Percentiles rank a stretch among this genome's conserved stretches.
Conservation (phyloP, 2,888 invertebrate species). For the Ochropleura leucogaster region DNA sequence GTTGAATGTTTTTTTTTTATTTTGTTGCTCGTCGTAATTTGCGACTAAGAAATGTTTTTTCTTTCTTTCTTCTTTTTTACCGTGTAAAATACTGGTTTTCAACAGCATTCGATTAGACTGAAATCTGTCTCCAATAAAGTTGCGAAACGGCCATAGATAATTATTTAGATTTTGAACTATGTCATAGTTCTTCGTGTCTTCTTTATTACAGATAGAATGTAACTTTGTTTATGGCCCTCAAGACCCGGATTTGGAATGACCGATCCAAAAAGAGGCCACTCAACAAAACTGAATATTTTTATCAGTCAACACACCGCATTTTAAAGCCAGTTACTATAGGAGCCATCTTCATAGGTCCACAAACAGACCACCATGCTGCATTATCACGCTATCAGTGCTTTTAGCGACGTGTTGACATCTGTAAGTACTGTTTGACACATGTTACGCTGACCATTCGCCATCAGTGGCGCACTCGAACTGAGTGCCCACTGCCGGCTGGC, state of each 20-base stretch:
- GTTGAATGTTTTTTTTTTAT: no score
- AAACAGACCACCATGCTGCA: slow-evolving; percentile 57
- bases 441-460: slow-evolving; percentile 46
- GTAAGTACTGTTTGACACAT: slow-evolving; percentile 60
- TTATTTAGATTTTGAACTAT: not conserved
- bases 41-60: no score
- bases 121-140: not conserved
- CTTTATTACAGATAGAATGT: not conserved
- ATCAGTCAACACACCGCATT: not conserved
- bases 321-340: not conserved
- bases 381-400: slow-evolving; percentile 62
- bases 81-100: not conserved
- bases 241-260: not conserved
- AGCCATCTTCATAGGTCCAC: slow-evolving; percentile 31
- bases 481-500: slow-evolving; percentile 29
- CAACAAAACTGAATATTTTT: not conserved
- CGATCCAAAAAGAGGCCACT: not conserved
- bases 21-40: no score
- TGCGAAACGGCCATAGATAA: not conserved
- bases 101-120: not conserved
- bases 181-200: no score
- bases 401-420: slow-evolving; percentile 61
- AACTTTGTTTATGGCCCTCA: not conserved
- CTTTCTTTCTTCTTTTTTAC: no score
- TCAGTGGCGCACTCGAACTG: slow-evolving; percentile 44